Base-by-base conservation (phyloP, 2,888 invertebrate species). In the Muschampia plurimacula region DNA sequence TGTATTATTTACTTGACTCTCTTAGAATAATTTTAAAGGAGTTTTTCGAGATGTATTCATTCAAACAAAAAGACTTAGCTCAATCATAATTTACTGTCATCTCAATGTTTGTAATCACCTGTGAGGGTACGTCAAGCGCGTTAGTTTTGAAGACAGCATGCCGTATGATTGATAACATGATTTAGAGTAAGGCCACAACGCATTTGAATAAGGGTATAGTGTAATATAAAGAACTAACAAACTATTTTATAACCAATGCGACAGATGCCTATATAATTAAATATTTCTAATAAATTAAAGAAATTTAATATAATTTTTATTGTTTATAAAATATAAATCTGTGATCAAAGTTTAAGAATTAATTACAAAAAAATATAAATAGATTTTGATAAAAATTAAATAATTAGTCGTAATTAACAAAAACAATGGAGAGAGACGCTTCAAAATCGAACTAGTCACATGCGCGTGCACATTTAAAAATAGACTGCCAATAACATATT, bases 401-500 rank as follows among this genome's bases (percentile, higher is more conserved):
- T 7, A 63, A 65, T 46, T 28, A 28, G 9, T 28, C 64, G n/a
- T 67, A 64, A 69, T 62, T 65, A 73, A 15, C 28, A 60, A 52
- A 69, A 66, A 71, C 67, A 70, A 52, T 73, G 60, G 46, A 46
- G 22, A 15, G 63, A 62, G 44, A 60, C 59, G 44, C 32, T 66
- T 75, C 65, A 44, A 72, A 46, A 71, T 71, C 67, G 67, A 72
- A 74, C 66, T 66, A 62, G 73, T 69, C 73, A 74, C 59, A 74
- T 60, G 71, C 44, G 68, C 80, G 79, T 79, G 81, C 76, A 81
- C 75, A 81, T 78, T 76, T 77, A 83, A 83, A 91, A 89, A 91
- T 87, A 90, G 85, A 86, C 78, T 83, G 84, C 81, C 83, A 88
- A 86, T 85, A 88, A 88, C 86, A 87, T 22, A 22, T 84, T 87